Base-by-base conservation (phyloP, 2,888 invertebrate species). In the Harpalus rubripes region DNA sequence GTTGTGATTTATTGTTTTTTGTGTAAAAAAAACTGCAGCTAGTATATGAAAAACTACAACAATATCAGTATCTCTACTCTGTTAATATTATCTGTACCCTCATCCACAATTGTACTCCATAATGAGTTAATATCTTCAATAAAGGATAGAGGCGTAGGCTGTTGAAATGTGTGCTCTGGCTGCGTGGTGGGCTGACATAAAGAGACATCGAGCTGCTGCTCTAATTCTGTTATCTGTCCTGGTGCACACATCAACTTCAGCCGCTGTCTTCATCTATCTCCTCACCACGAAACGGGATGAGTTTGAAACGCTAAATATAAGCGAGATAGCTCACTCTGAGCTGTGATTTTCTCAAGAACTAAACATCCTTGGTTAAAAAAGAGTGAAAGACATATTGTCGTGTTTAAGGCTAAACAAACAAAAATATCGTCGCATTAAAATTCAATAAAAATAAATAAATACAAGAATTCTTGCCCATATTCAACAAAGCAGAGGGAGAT, bases 231-330 rank as follows among this genome's bases (percentile, higher is more conserved):
- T 68, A 68, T 68, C 68, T 68, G 68, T 68, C 68, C 12, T 39
- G 68, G 68, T n/a, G 68, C 68, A 68, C 68, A 68, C 68, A 68
- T 68, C 68, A 68, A 68, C 68, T 68, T 68, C 68, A 39, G 68
- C 26, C 68, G 68, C 68, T 39, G 15, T 68, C 68, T 39, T 68
- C 15, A 15, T 7, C 68, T 22, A 1, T 10, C 10, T 10, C 63
- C 18, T 22, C 22, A 0, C 63, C 22, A 1, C 63, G n/a, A 59
- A 59, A 18, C 18, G 16, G 7, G 59, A 18, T 59, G 16, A 18
- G 59, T 59, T 59, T 7, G 16, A 59, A 6, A 7, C 63, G 22
- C 18, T 63, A 26, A 63, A 63, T 63, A 63, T 26, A 26, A 18
- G 18, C 6, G 22, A 52, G 63, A 18, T 7, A 10, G 52, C 44